These are phyloP conservation scores for Morus bassanus DNA, from an alignment of 2,797 vertebrate species.

Conservation along the genomic window DNA sequence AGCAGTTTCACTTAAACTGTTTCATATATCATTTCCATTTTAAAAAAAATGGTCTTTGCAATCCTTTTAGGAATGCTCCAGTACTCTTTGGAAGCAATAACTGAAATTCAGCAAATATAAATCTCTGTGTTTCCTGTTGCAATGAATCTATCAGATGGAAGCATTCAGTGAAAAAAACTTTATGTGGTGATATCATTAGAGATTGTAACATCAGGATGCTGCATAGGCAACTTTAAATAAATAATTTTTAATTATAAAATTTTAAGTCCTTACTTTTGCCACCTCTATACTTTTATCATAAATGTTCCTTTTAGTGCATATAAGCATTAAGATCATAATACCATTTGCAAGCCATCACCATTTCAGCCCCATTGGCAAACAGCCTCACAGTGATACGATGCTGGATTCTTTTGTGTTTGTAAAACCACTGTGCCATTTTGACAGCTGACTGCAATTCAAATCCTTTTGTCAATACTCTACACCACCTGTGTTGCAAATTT, in stretches of 20 bases:
- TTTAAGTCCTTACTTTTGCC: not conserved
- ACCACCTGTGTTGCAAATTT: conserved; percentile 26
- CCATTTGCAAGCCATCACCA: not conserved
- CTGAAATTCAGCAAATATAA: not conserved
- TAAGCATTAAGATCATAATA: not conserved
- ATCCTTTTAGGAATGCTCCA: not conserved
- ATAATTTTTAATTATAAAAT: not conserved
- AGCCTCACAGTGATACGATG: not conserved
- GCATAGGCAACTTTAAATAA: not conserved
- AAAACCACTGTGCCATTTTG: not conserved
- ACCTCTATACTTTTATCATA: not conserved
- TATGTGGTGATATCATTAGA: not conserved
- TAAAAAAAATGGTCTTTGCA: not conserved
- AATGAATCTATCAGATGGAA: not conserved
- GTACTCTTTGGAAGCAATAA: not conserved
- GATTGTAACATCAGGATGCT: not conserved
- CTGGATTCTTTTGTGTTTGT: not conserved
- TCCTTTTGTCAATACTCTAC: conserved; percentile 11
- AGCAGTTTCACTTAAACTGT: not conserved
- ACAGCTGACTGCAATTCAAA: not conserved
- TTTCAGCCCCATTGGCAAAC: not conserved
- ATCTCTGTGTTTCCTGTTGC: not conserved
- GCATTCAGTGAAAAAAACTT: not conserved
- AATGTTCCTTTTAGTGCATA: not conserved
- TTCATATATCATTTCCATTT: not conserved